Conservation (phyloP, 2,797 vertebrate genomes). For the Sus cebifrons region DNA sequence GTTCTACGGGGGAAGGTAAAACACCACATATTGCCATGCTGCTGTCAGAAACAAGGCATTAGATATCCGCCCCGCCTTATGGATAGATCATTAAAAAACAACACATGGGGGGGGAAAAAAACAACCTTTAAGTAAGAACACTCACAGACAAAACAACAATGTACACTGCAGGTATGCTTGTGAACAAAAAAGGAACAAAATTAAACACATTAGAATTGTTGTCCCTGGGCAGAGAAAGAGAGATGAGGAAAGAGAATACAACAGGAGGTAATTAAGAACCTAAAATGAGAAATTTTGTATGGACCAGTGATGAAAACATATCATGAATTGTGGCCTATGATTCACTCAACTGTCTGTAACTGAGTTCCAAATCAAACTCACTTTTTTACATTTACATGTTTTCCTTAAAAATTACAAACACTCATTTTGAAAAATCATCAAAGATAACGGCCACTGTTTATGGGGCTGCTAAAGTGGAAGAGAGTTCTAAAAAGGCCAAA, state of each 20-base stretch:
- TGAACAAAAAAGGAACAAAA: not conserved
- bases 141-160: not conserved
- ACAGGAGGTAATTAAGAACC: not conserved
- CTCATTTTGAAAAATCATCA: not conserved
- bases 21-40: not conserved
- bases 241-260: not conserved
- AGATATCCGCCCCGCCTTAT: not conserved
- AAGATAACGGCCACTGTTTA: not conserved
- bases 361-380: not conserved
- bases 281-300: not conserved
- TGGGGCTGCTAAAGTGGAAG: no score
- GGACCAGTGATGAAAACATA: not conserved
- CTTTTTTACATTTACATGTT: not conserved
- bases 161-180: not conserved
- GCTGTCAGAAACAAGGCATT: not conserved
- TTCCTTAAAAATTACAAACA: slow-evolving; percentile 13
- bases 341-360: not conserved
- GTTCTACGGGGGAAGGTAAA: not conserved
- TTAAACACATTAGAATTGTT: not conserved
- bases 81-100: not conserved
- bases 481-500: not conserved
- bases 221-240: not conserved
- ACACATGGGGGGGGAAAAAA: not conserved
- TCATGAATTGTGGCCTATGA: not conserved
- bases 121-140: not conserved